phyloP scores from a whole-genome alignment of 2,113 vertebrate species.

The Kryptolebias marmoratus region DNA sequence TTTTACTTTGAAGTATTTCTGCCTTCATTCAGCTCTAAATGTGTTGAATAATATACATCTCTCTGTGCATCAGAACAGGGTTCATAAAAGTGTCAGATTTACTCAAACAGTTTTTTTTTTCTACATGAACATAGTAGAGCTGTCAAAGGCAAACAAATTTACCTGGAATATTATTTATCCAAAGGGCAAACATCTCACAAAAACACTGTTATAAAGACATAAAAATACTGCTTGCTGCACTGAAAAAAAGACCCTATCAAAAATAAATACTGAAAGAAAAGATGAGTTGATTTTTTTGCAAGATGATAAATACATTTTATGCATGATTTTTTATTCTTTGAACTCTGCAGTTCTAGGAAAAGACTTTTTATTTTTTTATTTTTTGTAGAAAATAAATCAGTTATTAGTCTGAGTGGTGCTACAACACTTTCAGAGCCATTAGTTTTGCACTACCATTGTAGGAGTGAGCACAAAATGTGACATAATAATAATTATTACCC shows the following conservation, averaged over 20 bases:
- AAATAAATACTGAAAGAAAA: conserved; percentile 13
- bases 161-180: conserved; percentile 10
- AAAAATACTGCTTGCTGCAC: conserved; percentile 9
- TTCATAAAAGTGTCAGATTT: neutral
- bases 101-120: neutral
- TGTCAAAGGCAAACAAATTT: conserved; percentile 11
- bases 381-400: no score
- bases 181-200: conserved; percentile 9
- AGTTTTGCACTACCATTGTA: neutral
- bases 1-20: no score
- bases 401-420: neutral
- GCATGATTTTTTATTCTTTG: neutral
- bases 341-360: neutral
- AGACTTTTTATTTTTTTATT: neutral
- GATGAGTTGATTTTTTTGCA: neutral
- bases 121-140: conserved; percentile 1
- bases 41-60: neutral
- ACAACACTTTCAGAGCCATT: neutral
- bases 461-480: no score
- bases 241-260: conserved; percentile 7
- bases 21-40: no score
- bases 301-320: neutral
- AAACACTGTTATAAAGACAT: neutral
- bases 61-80: neutral
- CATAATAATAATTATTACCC: no score